Evolutionary conservation across 2,888 invertebrate species (phyloP), one percentile per base, ranked within the genome.

Genomic region (Danaus chrysippus): DNA sequence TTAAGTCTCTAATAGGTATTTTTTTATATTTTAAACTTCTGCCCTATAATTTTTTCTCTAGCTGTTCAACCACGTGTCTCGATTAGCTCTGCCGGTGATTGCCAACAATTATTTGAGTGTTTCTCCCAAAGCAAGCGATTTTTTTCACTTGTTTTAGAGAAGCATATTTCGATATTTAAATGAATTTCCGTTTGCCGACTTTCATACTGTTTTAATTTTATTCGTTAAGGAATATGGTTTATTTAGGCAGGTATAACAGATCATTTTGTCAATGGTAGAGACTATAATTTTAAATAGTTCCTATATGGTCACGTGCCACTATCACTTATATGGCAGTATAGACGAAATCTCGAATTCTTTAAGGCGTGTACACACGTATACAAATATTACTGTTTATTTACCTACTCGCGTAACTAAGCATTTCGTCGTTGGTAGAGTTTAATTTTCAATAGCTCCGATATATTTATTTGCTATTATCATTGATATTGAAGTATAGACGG

Each of bases 81-180:
- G 23, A 34, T 34, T 34, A 34, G 23, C 23, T 5, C 23, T 34
- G 66, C 67, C 65, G 65, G 65, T 64, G 57, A 65, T 66, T 63
- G 61, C 58, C 49, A 53, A 57, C 61, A 57, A 67, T 65, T 68
- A 64, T 69, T 54, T 63, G 56, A 62, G 64, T 62, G 58, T 53
- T 64, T 49, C 42, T 61, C 63, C 62, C 54, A 64, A 68, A 42
- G 44, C 54, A 55, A 59, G 54, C 56, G 58, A 62, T 55, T 59
- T 66, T 68, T n/a, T 17, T 49, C 11, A n/a, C n/a, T 17, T 46
- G 15, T 46, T 46, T 46, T 46, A 13, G 13, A 46, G 46, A 9
- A n/a, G 3, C 46, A 13, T 9, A 15, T 13, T 10, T 10, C 1
- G 15, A 49, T 49, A 17, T 17, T 49, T 15, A 49, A 15, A 15